phyloP scores from a whole-genome alignment of 2,797 vertebrate genomes.

The Myripristis murdjan region DNA sequence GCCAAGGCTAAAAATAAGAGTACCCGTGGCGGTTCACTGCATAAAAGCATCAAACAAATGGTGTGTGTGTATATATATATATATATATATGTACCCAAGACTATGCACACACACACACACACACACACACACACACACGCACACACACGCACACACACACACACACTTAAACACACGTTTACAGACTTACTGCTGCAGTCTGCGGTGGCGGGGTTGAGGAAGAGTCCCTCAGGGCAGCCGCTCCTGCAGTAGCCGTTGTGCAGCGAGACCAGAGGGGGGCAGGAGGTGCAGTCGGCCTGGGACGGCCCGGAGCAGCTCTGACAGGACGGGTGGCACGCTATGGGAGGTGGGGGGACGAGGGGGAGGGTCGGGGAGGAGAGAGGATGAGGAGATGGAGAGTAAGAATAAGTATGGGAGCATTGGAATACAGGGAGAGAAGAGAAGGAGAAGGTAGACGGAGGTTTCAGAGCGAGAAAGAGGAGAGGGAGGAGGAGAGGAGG shows the following conservation, averaged over 20 bases:
- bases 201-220: slow-evolving; percentile 85
- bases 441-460: too few relatives aligned
- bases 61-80: too few relatives aligned
- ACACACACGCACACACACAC: slow-evolving; percentile 11
- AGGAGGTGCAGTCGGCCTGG: slow-evolving; percentile 88
- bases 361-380: neutral
- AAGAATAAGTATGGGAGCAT: neutral
- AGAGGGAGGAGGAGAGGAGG: too few relatives aligned
- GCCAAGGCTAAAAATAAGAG: slow-evolving; percentile 28
- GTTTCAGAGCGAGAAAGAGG: too few relatives aligned
- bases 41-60: slow-evolving; percentile 4
- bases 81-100: neutral
- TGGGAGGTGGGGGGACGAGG: neutral
- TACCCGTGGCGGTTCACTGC: neutral
- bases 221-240: slow-evolving; percentile 88
- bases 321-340: slow-evolving; percentile 94
- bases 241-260: slow-evolving; percentile 87
- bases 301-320: slow-evolving; percentile 88
- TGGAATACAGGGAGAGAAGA: neutral
- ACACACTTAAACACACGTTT: too few relatives aligned
- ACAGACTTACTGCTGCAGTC: slow-evolving; percentile 92
- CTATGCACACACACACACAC: slow-evolving; percentile 2
- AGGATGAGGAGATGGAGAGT: too few relatives aligned
- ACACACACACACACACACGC: slow-evolving; percentile 9
- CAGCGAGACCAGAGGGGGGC: slow-evolving; percentile 83